A percentile compares a stretch with the other conserved stretches of the same genome.
phyloP scores from a whole-genome alignment of 2,797 vertebrate genomes.

The Threskiornis aethiopicus region DNA sequence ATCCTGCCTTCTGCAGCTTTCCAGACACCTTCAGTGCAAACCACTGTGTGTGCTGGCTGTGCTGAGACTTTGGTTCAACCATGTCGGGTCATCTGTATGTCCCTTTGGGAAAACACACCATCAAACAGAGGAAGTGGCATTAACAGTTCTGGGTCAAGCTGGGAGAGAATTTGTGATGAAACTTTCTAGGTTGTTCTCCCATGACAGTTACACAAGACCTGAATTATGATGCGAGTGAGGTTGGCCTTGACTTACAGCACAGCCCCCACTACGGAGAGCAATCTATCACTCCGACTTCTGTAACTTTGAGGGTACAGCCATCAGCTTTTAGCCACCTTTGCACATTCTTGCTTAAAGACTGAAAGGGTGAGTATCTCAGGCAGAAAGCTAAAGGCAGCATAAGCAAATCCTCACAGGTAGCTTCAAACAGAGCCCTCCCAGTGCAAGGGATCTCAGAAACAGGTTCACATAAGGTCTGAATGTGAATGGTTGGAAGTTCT shows the following conservation, averaged over 20 bases:
- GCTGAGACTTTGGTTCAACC: background rate
- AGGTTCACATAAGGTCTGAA: background rate
- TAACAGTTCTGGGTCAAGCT: background rate
- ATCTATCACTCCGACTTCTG: background rate
- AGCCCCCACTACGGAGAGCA: background rate
- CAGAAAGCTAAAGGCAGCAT: background rate
- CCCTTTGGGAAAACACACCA: background rate
- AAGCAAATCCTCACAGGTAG: accelerated
- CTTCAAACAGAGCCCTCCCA: background rate
- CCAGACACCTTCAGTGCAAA: background rate
- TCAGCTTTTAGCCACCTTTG: background rate
- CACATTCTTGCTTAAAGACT: background rate
- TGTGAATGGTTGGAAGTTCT: background rate
- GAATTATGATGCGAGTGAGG: background rate
- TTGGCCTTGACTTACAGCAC: background rate
- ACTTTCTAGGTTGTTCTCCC: background rate
- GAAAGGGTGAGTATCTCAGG: background rate
- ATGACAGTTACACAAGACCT: background rate
- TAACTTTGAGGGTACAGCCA: background rate
- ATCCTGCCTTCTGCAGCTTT: background rate
- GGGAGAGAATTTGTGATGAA: background rate
- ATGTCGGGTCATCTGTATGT: accelerated
- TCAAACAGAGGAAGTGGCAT: background rate
- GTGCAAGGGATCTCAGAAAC: background rate
- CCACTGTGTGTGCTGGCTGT: background rate